Evolutionary conservation across 2,797 vertebrate species (phyloP).

Genomic region (Myripristis murdjan): DNA sequence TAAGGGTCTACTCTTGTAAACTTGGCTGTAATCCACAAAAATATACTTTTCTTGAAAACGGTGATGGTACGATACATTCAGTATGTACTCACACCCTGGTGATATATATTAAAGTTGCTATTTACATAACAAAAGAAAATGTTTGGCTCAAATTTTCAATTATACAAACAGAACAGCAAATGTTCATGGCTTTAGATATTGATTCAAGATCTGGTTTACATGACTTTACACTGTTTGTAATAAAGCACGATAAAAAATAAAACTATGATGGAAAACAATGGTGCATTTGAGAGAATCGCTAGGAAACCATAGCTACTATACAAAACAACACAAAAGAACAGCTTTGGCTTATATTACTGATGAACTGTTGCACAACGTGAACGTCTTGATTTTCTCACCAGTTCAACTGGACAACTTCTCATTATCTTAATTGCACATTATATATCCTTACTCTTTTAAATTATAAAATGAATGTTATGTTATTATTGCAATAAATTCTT

Average conservation of each 20-base stretch:
- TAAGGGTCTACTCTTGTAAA: slow-evolving; percentile 95
- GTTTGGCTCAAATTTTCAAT: slow-evolving; percentile 99
- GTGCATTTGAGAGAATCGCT: slow-evolving; percentile 83
- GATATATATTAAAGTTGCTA: slow-evolving; percentile 94
- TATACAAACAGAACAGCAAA: slow-evolving; percentile 95
- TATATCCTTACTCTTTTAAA: slow-evolving; percentile 92
- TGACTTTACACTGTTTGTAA: slow-evolving; percentile 87
- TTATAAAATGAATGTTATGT: slow-evolving; percentile 76
- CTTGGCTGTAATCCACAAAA: slow-evolving; percentile 99
- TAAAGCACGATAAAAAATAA: slow-evolving; percentile 90
- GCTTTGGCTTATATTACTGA: slow-evolving; percentile 99
- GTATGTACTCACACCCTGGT: slow-evolving; percentile 93
- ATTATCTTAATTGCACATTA: slow-evolving; percentile 89
- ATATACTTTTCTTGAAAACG: slow-evolving; percentile 96
- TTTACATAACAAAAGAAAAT: slow-evolving; percentile 87
- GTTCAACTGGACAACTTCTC: slow-evolving; percentile 81
- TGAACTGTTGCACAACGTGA: slow-evolving; percentile 95
- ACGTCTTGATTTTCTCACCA: slow-evolving; percentile 80
- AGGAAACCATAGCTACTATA: slow-evolving; percentile 92
- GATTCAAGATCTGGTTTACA: slow-evolving; percentile 94
- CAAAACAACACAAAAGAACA: slow-evolving; percentile 90
- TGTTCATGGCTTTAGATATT: slow-evolving; percentile 99
- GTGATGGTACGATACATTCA: slow-evolving; percentile 92
- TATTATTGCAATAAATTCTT: slow-evolving; percentile 82
- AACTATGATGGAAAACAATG: slow-evolving; percentile 84